These are phyloP conservation scores for Eulacestoma nigropectus DNA, from an alignment of 2,113 vertebrate species.

Conservation along the genomic window DNA sequence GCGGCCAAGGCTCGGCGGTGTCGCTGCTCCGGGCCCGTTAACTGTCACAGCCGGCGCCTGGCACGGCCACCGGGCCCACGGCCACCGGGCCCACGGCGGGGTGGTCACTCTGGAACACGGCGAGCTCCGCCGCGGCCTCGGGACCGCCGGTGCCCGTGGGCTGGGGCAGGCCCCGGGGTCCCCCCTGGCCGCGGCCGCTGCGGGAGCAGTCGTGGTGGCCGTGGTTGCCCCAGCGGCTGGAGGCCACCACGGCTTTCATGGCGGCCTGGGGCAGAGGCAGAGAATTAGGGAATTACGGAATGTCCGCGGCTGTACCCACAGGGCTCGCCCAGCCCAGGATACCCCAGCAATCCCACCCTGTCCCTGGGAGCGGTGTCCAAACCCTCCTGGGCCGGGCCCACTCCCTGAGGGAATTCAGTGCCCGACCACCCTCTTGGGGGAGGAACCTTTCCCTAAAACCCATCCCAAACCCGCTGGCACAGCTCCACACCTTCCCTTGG, in stretches of 20 bases:
- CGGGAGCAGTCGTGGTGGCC: constrained; percentile 76
- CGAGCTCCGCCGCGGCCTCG: fast-evolving
- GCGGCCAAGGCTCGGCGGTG: fast-evolving
- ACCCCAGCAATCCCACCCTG: background rate
- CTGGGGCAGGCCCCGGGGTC: background rate
- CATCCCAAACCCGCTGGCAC: background rate
- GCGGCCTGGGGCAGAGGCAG: constrained; percentile 72
- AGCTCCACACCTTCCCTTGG: fast-evolving
- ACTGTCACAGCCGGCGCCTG: background rate
- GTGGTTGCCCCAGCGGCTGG: constrained; percentile 73
- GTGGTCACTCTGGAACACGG: background rate
- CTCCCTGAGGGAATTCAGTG: background rate
- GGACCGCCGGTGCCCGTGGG: fast-evolving
- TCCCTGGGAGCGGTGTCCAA: background rate
- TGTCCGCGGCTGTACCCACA: too few species aligned
- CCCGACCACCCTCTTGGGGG: fast-evolving
- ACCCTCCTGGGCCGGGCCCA: fast-evolving
- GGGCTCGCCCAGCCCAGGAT: too few species aligned
- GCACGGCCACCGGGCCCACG: background rate
- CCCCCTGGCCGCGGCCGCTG: constrained; percentile 42
- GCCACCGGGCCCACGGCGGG: background rate
- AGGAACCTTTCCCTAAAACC: background rate
- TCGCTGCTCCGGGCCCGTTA: background rate
- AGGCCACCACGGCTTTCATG: constrained; percentile 86
- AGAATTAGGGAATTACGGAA: background rate